Evolutionary conservation across 2,888 invertebrate species (phyloP).

Genomic region (Cosmopolites sordidus): DNA sequence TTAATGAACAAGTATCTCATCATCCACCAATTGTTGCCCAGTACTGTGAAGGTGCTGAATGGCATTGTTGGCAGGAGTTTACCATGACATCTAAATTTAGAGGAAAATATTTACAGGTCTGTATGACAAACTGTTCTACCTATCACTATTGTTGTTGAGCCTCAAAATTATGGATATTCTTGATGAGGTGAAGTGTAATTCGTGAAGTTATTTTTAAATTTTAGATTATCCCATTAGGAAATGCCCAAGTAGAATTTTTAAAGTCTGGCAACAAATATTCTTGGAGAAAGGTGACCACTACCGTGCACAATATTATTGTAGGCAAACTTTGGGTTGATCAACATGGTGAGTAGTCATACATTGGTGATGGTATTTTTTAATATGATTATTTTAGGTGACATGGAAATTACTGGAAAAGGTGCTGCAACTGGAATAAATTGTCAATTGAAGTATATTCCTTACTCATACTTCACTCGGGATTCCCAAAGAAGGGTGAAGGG

Average conservation of each 20-base stretch:
- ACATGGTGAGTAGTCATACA: conserved; percentile 56
- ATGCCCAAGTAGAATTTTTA: conserved; percentile 65
- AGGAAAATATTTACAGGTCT: conserved; percentile 88
- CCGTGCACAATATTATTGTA: conserved; percentile 99
- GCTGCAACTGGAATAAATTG: conserved; percentile 85
- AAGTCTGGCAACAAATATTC: conserved; percentile 81
- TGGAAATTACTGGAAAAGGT: conserved; percentile 88
- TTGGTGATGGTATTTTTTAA: neutral
- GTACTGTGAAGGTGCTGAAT: conserved; percentile 84
- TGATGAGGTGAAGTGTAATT: too few species aligned
- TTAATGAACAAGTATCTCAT: conserved; percentile 69
- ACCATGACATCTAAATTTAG: conserved; percentile 99
- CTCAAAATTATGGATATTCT: too few species aligned
- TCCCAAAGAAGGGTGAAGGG: conserved; percentile 87
- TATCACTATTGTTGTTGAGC: too few species aligned
- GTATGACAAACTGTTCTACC: neutral
- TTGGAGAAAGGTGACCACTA: conserved; percentile 98
- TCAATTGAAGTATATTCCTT: conserved; percentile 94
- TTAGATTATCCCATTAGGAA: conserved; percentile 74
- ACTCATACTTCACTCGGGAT: conserved; percentile 97
- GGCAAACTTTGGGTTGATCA: conserved; percentile 99
- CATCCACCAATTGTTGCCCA: conserved; percentile 98
- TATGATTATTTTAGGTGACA: conserved; percentile 61
- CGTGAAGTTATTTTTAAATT: conserved; percentile 20
- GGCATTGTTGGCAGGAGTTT: conserved; percentile 98